These are phyloP conservation scores for Drosophila recens DNA, from an alignment of 2,888 invertebrate genomes.

Conservation along the genomic window DNA sequence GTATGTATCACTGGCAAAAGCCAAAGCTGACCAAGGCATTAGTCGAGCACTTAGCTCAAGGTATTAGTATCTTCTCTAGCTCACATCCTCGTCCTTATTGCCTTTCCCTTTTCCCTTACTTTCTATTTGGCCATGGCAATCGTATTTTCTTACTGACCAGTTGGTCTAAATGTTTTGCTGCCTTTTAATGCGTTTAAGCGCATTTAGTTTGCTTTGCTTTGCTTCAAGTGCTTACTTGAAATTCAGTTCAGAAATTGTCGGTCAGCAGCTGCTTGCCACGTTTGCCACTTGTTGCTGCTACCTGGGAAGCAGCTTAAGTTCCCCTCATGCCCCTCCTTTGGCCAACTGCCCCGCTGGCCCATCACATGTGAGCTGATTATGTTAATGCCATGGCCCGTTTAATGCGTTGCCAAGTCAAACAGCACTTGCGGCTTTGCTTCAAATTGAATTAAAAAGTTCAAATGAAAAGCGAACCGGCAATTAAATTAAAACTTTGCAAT, in stretches of 20 bases:
- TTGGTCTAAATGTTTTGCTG: constrained; percentile 58
- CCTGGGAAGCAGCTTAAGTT: constrained; percentile 13
- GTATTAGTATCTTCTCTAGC: constrained; percentile 38
- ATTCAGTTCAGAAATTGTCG: constrained; percentile 48
- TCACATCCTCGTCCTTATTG: neutral
- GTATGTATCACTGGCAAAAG: constrained; percentile 48
- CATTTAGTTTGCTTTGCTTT: constrained; percentile 55
- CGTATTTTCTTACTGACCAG: constrained; percentile 20
- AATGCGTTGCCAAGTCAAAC: constrained; percentile 67
- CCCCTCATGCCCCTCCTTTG: neutral
- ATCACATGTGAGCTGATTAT: constrained; percentile 74
- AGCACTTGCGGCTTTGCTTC: constrained; percentile 55
- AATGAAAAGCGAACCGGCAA: constrained; percentile 51
- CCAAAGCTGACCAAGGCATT: constrained; percentile 53
- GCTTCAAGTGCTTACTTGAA: constrained; percentile 56
- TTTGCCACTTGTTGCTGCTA: constrained; percentile 31
- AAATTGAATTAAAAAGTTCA: constrained; percentile 72
- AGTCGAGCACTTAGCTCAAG: constrained; percentile 54
- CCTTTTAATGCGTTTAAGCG: constrained; percentile 70
- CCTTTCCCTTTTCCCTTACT: neutral
- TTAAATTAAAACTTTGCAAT: constrained; percentile 77
- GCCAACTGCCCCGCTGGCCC: neutral
- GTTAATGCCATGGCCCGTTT: constrained; percentile 68
- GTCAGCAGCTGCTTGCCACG: constrained; percentile 28
- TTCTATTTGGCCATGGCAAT: neutral